phyloP scores from a whole-genome alignment of 2,113 vertebrate genomes.

The Rynchops niger region DNA sequence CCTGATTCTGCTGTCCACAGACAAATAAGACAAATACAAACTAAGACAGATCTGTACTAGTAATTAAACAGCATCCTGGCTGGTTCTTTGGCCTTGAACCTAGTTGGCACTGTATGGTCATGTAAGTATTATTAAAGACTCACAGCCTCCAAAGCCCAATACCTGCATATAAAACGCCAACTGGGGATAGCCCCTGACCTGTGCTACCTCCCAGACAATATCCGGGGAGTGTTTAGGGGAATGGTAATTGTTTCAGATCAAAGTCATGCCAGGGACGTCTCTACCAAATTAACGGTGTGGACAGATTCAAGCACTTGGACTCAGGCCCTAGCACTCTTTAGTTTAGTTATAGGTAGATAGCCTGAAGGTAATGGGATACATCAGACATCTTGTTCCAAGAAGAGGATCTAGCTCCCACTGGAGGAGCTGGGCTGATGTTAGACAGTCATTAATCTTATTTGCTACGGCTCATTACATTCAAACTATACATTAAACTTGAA shows the following conservation, averaged over 20 bases:
- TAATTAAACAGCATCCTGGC: neutral
- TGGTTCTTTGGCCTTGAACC: neutral
- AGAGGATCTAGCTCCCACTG: neutral
- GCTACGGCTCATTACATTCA: conserved; percentile 21
- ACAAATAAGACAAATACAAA: neutral
- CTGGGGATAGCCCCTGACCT: neutral
- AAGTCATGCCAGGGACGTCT: neutral
- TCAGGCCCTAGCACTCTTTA: neutral
- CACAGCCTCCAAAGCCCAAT: neutral
- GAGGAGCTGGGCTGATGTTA: conserved; percentile 6
- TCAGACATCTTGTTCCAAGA: neutral
- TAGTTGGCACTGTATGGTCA: neutral
- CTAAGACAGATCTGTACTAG: neutral
- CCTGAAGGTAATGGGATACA: neutral
- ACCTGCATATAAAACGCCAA: neutral
- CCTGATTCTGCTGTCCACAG: neutral
- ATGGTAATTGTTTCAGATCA: neutral
- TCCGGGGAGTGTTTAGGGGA: neutral
- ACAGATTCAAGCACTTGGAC: neutral
- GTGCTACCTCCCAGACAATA: neutral
- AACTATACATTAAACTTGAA: neutral
- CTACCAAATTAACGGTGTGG: neutral
- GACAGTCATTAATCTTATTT: conserved; percentile 1
- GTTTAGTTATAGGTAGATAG: neutral
- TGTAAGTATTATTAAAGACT: neutral